phyloP scores from a whole-genome alignment of 1,140 invertebrate genomes.

The Drosophila lowei region DNA sequence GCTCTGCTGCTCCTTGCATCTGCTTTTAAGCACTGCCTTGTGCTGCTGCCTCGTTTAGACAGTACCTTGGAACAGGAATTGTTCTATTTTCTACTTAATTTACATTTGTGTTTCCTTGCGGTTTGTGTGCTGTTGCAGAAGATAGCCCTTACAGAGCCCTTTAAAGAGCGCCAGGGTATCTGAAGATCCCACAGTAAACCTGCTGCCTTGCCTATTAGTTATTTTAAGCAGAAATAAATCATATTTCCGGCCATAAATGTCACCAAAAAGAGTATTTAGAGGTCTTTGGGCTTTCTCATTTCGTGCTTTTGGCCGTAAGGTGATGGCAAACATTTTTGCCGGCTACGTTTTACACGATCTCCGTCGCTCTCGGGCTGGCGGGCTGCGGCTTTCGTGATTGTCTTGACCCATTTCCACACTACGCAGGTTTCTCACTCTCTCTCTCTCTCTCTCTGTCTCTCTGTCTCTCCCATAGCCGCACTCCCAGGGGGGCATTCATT shows the following conservation, averaged over 20 bases:
- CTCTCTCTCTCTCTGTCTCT: slow-evolving; percentile 15
- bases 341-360: slow-evolving; percentile 57
- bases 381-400: slow-evolving; percentile 50
- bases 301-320: slow-evolving; percentile 39
- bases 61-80: too few species aligned
- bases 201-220: too few species aligned
- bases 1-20: too few species aligned
- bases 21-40: too few species aligned
- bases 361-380: slow-evolving; percentile 10
- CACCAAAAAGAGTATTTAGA: slow-evolving; percentile 12
- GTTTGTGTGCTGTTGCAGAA: too few species aligned
- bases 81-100: too few species aligned
- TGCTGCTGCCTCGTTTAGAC: too few species aligned
- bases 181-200: too few species aligned
- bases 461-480: slow-evolving; percentile 5
- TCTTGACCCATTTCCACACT: slow-evolving; percentile 63
- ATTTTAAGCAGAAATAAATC: slow-evolving; percentile 1
- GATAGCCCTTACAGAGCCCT: too few species aligned
- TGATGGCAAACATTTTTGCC: slow-evolving; percentile 62
- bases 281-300: slow-evolving; percentile 37
- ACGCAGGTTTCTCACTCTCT: slow-evolving; percentile 19
- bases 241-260: slow-evolving; percentile 27
- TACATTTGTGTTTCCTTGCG: too few species aligned
- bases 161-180: too few species aligned
- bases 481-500: slow-evolving; percentile 11